Conservation (phyloP, 1,140 invertebrate genomes). For the Odontomachus brunneus region DNA sequence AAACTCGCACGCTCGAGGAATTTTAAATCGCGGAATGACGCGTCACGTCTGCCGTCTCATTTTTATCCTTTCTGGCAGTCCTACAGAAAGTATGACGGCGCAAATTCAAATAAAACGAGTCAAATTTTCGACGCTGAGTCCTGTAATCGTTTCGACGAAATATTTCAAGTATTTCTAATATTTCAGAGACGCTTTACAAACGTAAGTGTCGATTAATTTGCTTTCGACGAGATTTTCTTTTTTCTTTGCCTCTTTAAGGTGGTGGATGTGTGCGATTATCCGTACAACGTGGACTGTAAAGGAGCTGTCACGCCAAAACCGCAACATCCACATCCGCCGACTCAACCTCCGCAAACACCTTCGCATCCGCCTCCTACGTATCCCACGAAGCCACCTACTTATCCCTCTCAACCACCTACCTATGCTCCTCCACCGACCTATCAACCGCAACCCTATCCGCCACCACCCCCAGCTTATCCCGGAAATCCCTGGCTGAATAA, state of each 20-base stretch:
- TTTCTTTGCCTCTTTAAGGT: too few species aligned
- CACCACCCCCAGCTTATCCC: constrained; percentile 28
- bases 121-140: too few species aligned
- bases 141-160: too few species aligned
- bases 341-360: constrained; percentile 42
- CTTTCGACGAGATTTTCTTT: too few species aligned
- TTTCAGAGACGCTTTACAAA: too few species aligned
- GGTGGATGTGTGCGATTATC: constrained; percentile 87
- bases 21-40: constrained; percentile 56
- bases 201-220: too few species aligned
- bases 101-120: too few species aligned
- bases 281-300: constrained; percentile 86
- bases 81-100: too few species aligned
- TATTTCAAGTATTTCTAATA: too few species aligned
- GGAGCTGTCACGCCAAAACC: constrained; percentile 80
- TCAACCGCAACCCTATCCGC: constrained; percentile 42
- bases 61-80: too few species aligned
- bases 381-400: constrained; percentile 12
- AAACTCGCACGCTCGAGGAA: constrained; percentile 35
- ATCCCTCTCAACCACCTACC: constrained; percentile 23
- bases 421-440: constrained; percentile 42
- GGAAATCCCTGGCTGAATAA: constrained; percentile 55
- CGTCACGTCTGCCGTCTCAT: too few species aligned
- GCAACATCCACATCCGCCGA: constrained; percentile 40
- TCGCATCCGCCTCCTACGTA: constrained; percentile 38